Base-by-base conservation (phyloP, 2,113 vertebrate species). In the Helogale parvula region DNA sequence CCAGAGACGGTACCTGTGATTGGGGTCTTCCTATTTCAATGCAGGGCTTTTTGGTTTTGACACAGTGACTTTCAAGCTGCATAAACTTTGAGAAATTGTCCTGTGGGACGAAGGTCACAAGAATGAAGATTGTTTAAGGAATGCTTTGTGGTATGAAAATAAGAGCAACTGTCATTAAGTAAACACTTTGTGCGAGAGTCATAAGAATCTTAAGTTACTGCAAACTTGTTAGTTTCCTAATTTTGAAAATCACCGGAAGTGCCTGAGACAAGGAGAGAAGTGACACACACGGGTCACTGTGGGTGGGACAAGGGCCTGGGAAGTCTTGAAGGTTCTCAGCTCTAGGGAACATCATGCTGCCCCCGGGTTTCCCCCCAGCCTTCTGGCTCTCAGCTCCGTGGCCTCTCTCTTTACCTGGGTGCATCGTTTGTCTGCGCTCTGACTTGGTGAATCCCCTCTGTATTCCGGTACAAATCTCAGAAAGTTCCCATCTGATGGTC, bases 351-450 rank as follows among this genome's bases (percentile, higher is more conserved):
- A 71, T 17, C 23, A 31, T 38, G 31, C 15, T 38, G 0, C 3
- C 11, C 57, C 27, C 15, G n/a, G 13, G 23, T 88, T 79, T 92
- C 38, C 17, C 41, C 74, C 5, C 31, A 35, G 3, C 68, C 33
- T 17, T 66, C 54, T 21, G 12, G 10, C 16, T 7, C 0, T 31
- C 17, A 0, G 65, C 10, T 27, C 16, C 3, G 1, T 12, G 21
- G 21, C 7, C 47, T 41, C 47, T 52, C 14, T n/a, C 8, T 12
- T 76, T 47, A 19, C 19, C 7, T 35, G 19, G 21, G 21, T 12
- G 16, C 7, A 27, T 15, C 2, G 2, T 27, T 45, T 41, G 16
- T 12, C 45, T 16, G 4, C 19, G 3, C 45, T 9, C 0, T 10
- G 25, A 77, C 7, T 71, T 47, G 17, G 29, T 10, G 21, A 85